Evolutionary conservation across 1,140 invertebrate genomes (phyloP), one percentile per base, ranked within the genome.

Genomic region (Conus ventricosus): DNA sequence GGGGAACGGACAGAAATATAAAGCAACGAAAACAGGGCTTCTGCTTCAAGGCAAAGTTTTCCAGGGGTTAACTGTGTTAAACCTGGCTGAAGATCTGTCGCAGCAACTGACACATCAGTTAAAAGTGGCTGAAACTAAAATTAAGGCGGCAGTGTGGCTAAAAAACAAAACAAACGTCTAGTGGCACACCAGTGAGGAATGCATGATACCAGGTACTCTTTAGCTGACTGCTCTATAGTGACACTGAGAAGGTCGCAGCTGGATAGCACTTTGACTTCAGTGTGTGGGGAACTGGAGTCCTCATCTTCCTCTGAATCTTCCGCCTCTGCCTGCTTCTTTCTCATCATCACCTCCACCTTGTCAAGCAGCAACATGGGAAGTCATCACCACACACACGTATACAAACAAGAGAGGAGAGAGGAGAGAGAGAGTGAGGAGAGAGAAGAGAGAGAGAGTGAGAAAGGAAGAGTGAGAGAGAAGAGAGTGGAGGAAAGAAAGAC

Each of bases 281-380:
- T 60, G 57, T 76, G 13, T 7, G 17, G 75, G 27, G 51, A 76
- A 55, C 53, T 55, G 7, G 55, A 17, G 20, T 67, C 80, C 51
- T 80, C 78, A 5, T 84, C 87, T 8, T 87, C 82, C 54, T 88
- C 87, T 11, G 84, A 55, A 54, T 88, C 88, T 71, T 88, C 83
- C 10, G 60, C 80, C 39, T 88, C 88, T 10, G 57, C 67, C 55
- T 88, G 88, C 71, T 85, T 75, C 80, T 78, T 71, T n/a, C 88
- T 63, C 60, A 88, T 53, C 60, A 88, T 85, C 54, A 75, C 83
- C 57, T 88, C 88, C 82, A 88, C 83, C 88, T 88, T 53, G 81
- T 83, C 81, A 83, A 6, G 5, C 81, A 57, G 55, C 20, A 83
- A 78, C 76, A 78, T 60, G 39, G 39, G 39, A 39, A 60, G 57